Percentiles rank a stretch among this genome's conserved stretches.
Evolutionary conservation across 2,113 vertebrate species (phyloP).

Genomic region (Sceloporus undulatus): DNA sequence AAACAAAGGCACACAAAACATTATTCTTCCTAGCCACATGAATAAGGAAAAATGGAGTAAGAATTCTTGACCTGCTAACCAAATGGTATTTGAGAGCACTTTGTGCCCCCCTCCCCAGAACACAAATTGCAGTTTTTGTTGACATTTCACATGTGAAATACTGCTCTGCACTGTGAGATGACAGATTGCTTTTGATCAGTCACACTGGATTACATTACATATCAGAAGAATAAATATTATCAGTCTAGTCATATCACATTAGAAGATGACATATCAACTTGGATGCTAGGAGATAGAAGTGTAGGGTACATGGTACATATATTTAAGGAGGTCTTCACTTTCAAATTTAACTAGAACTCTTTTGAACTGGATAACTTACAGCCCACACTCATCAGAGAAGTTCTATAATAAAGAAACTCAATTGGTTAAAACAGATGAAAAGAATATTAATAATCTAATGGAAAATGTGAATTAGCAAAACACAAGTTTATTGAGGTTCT

Average conservation of each 20-base stretch:
- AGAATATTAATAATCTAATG: neutral
- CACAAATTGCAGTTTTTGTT: conserved; percentile 32
- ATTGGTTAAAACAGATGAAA: neutral
- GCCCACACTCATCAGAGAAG: neutral
- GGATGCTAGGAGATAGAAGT: conserved; percentile 60
- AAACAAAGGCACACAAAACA: no score
- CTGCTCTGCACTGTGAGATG: conserved; percentile 49
- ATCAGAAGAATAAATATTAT: conserved; percentile 66
- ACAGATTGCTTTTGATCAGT: conserved; percentile 61
- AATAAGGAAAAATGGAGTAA: neutral
- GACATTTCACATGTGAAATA: conserved; percentile 40
- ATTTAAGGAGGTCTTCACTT: neutral
- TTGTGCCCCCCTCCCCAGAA: no score
- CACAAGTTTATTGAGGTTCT: no score
- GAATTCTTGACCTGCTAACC: conserved; percentile 17
- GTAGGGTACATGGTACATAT: neutral
- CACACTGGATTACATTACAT: conserved; percentile 52
- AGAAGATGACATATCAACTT: conserved; percentile 61
- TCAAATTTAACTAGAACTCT: neutral
- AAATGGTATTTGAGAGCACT: neutral
- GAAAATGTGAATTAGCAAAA: neutral
- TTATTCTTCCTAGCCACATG: neutral
- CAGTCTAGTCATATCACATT: conserved; percentile 70
- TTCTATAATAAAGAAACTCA: neutral
- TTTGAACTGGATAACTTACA: neutral